phyloP scores from a whole-genome alignment of 1,140 invertebrate species.

The Choristoneura fumiferana region DNA sequence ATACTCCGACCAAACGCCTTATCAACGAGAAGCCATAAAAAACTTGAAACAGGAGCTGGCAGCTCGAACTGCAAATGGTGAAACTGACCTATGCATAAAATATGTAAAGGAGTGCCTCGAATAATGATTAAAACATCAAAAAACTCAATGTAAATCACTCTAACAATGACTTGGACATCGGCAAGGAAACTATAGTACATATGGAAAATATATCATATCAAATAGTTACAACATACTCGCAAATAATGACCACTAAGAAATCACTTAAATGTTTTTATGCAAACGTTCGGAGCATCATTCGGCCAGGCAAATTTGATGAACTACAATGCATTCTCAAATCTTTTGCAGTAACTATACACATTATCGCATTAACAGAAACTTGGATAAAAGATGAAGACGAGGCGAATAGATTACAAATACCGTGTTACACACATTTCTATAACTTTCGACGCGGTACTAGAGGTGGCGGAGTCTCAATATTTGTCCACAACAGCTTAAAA shows the following conservation, averaged over 20 bases:
- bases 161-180: neutral
- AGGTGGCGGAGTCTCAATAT: neutral
- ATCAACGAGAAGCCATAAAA: constrained; percentile 27
- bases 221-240: neutral
- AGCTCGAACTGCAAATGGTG: constrained; percentile 23
- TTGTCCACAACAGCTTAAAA: neutral
- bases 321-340: neutral
- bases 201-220: neutral
- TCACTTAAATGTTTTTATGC: neutral
- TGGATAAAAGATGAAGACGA: constrained; percentile 1
- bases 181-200: neutral
- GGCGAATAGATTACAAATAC: neutral
- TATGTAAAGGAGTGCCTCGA: constrained; percentile 20
- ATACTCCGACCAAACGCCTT: constrained; percentile 29
- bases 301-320: no score
- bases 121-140: constrained; percentile 20
- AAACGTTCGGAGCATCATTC: neutral
- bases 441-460: neutral
- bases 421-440: neutral
- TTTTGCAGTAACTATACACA: neutral
- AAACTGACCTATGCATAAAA: constrained; percentile 28
- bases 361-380: neutral
- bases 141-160: constrained; percentile 3
- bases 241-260: neutral
- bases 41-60: constrained; percentile 24